These are phyloP conservation scores for Drosophila kuntzei DNA, from an alignment of 2,888 invertebrate genomes.

Conservation along the genomic window DNA sequence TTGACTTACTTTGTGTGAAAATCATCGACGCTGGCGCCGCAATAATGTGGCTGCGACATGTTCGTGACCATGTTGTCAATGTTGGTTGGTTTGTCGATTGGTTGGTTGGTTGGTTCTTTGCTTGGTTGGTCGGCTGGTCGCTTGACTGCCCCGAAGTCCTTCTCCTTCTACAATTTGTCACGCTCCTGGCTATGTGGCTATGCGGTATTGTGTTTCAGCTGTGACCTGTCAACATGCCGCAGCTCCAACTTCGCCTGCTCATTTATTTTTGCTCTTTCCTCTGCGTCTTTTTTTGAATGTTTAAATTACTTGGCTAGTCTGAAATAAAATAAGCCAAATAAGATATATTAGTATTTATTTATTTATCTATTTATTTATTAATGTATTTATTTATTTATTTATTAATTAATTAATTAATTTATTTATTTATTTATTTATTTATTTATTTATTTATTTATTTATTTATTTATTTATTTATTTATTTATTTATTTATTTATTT, in stretches of 20 bases:
- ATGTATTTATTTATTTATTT: background rate
- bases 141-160: conserved; percentile 4
- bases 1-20: conserved; percentile 84
- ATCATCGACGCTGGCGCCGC: conserved; percentile 84
- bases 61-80: conserved; percentile 81
- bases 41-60: conserved; percentile 84
- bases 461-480: too few species aligned
- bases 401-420: too few species aligned
- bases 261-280: conserved; percentile 64
- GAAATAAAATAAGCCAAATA: conserved; percentile 48
- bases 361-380: background rate
- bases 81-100: conserved; percentile 35
- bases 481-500: too few species aligned
- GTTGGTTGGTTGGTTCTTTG: conserved; percentile 13
- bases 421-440: too few species aligned
- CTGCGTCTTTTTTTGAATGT: conserved; percentile 34
- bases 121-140: conserved; percentile 11
- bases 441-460: too few species aligned
- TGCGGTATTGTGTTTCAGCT: conserved; percentile 48
- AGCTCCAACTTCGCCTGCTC: conserved; percentile 53
- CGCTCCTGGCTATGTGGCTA: conserved; percentile 15
- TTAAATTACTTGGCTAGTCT: conserved; percentile 48
- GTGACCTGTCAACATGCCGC: conserved; percentile 48
- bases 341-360: background rate
- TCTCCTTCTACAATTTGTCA: conserved; percentile 9